A percentile compares a stretch with the other conserved stretches of the same genome.
phyloP scores from a whole-genome alignment of 2,797 vertebrate species.

The Hippoglossus hippoglossus region DNA sequence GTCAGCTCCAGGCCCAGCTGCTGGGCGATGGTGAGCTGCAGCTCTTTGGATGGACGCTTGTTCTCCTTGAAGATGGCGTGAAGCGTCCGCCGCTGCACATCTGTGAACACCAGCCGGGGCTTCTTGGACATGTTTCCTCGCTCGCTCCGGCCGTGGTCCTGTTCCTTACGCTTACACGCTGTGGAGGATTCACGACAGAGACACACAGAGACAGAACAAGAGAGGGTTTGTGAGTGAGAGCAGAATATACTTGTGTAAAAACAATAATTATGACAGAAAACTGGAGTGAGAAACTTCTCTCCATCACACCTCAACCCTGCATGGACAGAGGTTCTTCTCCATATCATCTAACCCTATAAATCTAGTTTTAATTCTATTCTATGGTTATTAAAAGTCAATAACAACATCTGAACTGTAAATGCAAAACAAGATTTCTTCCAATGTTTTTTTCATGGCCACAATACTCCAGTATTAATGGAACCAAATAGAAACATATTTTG shows the following conservation, averaged over 20 bases:
- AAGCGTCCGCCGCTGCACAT: slow-evolving; percentile 98
- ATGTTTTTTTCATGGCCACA: too few relatives aligned
- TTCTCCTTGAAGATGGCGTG: slow-evolving; percentile 99
- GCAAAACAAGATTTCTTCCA: too few relatives aligned
- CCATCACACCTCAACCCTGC: neutral
- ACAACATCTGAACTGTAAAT: too few relatives aligned
- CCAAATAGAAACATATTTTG: neutral
- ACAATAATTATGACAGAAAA: neutral
- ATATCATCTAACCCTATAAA: too few relatives aligned
- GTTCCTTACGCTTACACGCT: slow-evolving; percentile 99
- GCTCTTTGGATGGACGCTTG: slow-evolving; percentile 99
- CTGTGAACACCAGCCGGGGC: slow-evolving; percentile 97
- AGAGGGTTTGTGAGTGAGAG: slow-evolving; percentile 8
- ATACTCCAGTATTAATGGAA: neutral
- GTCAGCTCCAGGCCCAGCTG: slow-evolving; percentile 98
- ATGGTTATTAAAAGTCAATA: too few relatives aligned
- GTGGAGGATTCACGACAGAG: slow-evolving; percentile 35
- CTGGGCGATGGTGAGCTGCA: slow-evolving; percentile 99
- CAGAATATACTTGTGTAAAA: neutral
- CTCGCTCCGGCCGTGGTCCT: slow-evolving; percentile 93
- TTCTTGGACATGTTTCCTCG: slow-evolving; percentile 94
- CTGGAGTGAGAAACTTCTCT: neutral
- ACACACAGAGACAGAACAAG: slow-evolving; percentile 8
- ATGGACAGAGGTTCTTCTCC: neutral
- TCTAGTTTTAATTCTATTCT: too few relatives aligned